Evolutionary conservation across 2,797 vertebrate species (phyloP).

Genomic region (Cryptoprocta ferox): DNA sequence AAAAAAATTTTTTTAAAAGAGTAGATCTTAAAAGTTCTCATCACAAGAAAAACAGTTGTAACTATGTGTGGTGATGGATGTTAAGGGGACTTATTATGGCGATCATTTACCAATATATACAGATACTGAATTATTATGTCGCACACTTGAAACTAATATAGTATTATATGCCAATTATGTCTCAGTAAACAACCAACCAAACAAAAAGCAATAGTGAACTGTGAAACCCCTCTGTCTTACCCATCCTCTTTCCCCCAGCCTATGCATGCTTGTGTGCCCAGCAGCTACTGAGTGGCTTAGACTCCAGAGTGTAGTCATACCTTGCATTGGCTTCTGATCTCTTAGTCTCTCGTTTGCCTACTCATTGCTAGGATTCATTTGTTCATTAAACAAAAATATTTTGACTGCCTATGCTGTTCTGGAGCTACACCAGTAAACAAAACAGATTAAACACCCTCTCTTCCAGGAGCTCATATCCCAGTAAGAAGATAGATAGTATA

Average conservation of each 20-base stretch:
- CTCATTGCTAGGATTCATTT: background rate
- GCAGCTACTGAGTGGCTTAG: background rate
- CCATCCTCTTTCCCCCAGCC: background rate
- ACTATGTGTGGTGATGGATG: background rate
- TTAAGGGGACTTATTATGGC: background rate
- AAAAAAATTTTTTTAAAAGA: background rate
- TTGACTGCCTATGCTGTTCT: background rate
- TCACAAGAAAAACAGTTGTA: background rate
- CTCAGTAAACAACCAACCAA: background rate
- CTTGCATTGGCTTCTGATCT: background rate
- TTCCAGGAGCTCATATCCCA: background rate
- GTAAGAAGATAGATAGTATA: background rate
- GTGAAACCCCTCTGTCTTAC: background rate
- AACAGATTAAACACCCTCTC: background rate
- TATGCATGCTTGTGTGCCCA: accelerated
- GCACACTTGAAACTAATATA: background rate
- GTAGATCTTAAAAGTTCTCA: background rate
- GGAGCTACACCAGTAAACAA: background rate
- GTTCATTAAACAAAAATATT: background rate
- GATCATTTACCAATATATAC: background rate
- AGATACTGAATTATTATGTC: background rate
- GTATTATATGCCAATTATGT: background rate
- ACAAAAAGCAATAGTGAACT: background rate
- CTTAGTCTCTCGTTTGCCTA: background rate
- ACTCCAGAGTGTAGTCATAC: background rate